Evolutionary conservation across 30 jellyfish, hydroid and myxozoan species (phyloP).

Genomic region (Hydractinia symbiolongicarpus): DNA sequence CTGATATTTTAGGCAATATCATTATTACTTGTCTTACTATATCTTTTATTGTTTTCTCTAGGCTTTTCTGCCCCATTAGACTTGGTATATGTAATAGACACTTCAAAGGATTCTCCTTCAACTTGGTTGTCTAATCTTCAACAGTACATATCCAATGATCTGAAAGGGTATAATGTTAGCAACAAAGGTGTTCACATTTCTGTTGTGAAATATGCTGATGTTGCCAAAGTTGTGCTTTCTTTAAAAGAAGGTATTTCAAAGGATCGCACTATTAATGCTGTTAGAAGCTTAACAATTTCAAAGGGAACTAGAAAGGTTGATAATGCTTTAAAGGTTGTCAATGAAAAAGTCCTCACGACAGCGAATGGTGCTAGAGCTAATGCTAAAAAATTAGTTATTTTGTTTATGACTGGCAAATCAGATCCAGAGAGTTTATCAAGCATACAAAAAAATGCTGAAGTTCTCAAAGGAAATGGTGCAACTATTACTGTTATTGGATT

Average conservation of each 20-base stretch:
- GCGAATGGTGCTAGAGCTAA: constrained; percentile 59
- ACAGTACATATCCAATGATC: neutral
- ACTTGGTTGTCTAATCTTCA: neutral
- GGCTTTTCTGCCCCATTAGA: neutral
- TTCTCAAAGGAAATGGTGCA: constrained; percentile 34
- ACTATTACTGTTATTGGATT: constrained; percentile 50
- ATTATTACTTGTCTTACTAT: neutral
- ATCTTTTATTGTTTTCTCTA: neutral
- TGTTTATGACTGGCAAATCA: constrained; percentile 29
- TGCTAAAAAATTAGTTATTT: constrained; percentile 33
- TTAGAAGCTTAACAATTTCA: neutral
- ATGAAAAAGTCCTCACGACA: constrained; percentile 20
- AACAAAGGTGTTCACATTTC: neutral
- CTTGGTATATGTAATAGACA: constrained; percentile 9
- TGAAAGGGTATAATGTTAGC: neutral
- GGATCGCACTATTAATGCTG: neutral
- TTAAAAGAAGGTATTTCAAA: neutral
- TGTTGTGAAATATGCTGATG: neutral
- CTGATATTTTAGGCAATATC: no score
- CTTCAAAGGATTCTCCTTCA: constrained; percentile 10
- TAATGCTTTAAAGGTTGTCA: constrained; percentile 2
- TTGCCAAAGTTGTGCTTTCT: neutral
- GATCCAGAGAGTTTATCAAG: constrained; percentile 18
- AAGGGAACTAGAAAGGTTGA: neutral
- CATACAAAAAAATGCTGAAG: constrained; percentile 19